Evolutionary conservation across 2,888 invertebrate species (phyloP).

Genomic region (Hirtodrosophila confusa): DNA sequence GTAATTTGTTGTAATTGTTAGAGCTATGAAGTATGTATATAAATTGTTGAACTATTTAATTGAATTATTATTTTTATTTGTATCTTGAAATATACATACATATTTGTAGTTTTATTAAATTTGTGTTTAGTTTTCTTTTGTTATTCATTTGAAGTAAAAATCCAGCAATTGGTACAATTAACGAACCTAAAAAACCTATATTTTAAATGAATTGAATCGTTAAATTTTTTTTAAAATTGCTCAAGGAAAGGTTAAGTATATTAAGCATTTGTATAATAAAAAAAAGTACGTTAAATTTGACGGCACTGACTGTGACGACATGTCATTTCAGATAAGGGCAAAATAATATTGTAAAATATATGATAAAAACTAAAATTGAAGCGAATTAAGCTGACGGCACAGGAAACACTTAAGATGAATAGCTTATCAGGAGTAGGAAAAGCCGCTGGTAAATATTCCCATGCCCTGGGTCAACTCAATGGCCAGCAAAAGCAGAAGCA

Average conservation of each 20-base stretch:
- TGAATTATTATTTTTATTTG: slow-evolving; percentile 48
- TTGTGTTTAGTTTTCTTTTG: slow-evolving; percentile 9
- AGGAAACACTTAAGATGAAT: slow-evolving; percentile 26
- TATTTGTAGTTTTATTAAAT: slow-evolving; percentile 25
- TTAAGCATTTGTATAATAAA: slow-evolving; percentile 58
- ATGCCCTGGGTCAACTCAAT: slow-evolving; percentile 55
- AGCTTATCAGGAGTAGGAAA: slow-evolving; percentile 35
- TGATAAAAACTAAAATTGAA: slow-evolving; percentile 17
- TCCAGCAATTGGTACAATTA: slow-evolving; percentile 26
- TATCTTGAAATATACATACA: slow-evolving; percentile 29
- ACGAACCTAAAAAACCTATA: slow-evolving; percentile 33
- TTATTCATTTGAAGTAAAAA: slow-evolving; percentile 25
- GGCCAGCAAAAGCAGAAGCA: slow-evolving; percentile 66
- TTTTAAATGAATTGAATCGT: slow-evolving; percentile 20
- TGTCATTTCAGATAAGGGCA: slow-evolving; percentile 12
- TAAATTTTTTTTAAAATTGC: slow-evolving; percentile 31
- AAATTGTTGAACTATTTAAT: slow-evolving; percentile 74
- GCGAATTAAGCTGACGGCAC: slow-evolving; percentile 33
- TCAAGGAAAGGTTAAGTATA: slow-evolving; percentile 52
- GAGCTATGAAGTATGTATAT: slow-evolving; percentile 69
- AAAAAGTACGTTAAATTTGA: slow-evolving; percentile 44
- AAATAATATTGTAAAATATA: slow-evolving; percentile 12
- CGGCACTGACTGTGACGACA: slow-evolving; percentile 30
- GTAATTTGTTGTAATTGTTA: slow-evolving; percentile 72
- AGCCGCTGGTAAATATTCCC: slow-evolving; percentile 38